Base-by-base conservation (phyloP, 1,140 invertebrate species). In the Ceratitis capitata region DNA sequence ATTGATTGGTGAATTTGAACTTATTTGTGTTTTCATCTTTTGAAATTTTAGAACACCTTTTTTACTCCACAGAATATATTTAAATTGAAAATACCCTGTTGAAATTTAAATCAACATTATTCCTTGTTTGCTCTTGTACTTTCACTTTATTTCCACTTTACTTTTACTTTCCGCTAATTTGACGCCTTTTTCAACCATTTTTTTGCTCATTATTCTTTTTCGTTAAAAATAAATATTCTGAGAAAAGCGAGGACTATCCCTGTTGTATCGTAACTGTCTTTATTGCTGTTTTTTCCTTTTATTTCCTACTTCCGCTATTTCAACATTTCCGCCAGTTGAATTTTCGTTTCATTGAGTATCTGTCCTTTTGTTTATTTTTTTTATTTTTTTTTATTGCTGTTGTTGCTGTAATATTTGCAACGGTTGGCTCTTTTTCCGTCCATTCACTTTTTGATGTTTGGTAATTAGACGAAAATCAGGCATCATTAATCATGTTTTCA, bases 401-500 rank as follows among this genome's bases (percentile, higher is more conserved):
- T 61, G 23, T n/a, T n/a, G n/a, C 9, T 56, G n/a, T 12, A 23
- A 56, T n/a, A 45, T 23, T 45, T 35, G 39, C 69, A 26, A 45
- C 19, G 16, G n/a, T 35, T 69, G 61, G 61, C 61, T 19, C 26
- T 39, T 39, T 69, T 45, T 42, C 39, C 39, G 39, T 45, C 39
- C 19, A 49, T 61, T 84, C 83, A 26, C 83, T 84, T 84, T 32
- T 47, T 84, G 56, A 84, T 84, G 23, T 84, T 56, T 61, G 53
- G 83, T 45, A 84, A 84, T 84, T 84, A 84, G 83, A 47, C 35
- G 53, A 84, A 84, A 61, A 58, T 84, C 51, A 58, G 82, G 51
- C 83, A 84, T 64, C 83, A 84, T 84, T 84, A 84, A 84, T 84
- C 83, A 84, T 84, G 42, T 84, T 45, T 42, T 29, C 45, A 16